These are phyloP conservation scores for Carettochelys insculpta DNA, from an alignment of 2,113 vertebrate species.

Conservation along the genomic window DNA sequence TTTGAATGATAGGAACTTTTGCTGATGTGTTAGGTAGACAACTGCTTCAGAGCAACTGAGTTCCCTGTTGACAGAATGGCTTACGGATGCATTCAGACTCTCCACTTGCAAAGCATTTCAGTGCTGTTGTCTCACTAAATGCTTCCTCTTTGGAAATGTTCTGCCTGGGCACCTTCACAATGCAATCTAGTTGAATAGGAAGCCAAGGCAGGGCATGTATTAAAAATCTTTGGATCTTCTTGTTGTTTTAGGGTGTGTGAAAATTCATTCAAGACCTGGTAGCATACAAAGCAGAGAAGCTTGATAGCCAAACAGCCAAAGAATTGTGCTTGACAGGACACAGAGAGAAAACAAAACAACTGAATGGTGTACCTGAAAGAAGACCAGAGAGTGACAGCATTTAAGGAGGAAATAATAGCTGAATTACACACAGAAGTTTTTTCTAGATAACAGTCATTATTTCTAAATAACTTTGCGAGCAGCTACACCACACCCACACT, in stretches of 20 bases:
- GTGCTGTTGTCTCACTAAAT: background rate
- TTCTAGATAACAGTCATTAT: too few relatives aligned
- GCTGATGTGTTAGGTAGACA: background rate
- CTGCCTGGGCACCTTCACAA: background rate
- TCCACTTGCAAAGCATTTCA: background rate
- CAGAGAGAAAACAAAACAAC: background rate
- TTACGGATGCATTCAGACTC: background rate
- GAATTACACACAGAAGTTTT: too few relatives aligned
- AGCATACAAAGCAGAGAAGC: background rate
- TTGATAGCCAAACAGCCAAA: background rate
- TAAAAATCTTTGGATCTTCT: background rate
- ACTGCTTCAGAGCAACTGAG: background rate
- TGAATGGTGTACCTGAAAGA: background rate
- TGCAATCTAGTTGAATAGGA: background rate
- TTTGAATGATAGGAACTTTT: background rate
- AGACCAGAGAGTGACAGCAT: rapidly evolving
- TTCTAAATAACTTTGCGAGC: too few relatives aligned
- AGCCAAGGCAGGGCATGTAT: background rate
- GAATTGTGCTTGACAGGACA: background rate
- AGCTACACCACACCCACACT: too few relatives aligned
- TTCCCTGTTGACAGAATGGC: background rate
- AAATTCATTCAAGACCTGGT: background rate
- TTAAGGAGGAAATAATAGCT: background rate
- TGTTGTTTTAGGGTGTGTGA: background rate
- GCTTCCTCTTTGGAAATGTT: background rate